Evolutionary conservation across 2,888 invertebrate genomes (phyloP).

Genomic region (Drymonia ruficornis): DNA sequence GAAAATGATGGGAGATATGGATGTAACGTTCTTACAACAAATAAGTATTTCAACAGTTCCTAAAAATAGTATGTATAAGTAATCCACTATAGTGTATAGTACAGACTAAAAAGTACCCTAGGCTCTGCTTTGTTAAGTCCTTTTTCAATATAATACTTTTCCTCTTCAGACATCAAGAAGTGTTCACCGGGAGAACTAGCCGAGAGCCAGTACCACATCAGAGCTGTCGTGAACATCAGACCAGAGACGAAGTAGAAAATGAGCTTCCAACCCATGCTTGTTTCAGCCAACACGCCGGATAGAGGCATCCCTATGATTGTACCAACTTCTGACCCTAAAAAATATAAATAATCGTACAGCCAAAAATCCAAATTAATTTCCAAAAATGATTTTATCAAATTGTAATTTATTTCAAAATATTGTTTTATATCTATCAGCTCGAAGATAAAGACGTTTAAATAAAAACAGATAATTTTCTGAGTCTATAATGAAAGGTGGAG

Average conservation of each 20-base stretch:
- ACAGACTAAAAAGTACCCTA: conserved; percentile 20
- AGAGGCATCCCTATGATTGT: conserved; percentile 88
- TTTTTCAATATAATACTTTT: conserved; percentile 85
- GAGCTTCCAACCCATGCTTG: conserved; percentile 86
- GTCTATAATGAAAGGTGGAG: too few species aligned
- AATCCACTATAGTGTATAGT: background rate
- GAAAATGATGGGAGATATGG: background rate
- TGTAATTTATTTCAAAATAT: too few species aligned
- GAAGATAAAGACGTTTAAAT: too few species aligned
- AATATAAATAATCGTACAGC: background rate
- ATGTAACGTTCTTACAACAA: too few species aligned
- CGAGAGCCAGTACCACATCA: conserved; percentile 82
- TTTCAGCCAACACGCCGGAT: conserved; percentile 86
- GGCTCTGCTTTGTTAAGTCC: conserved; percentile 73
- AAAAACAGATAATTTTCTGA: too few species aligned
- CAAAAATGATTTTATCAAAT: too few species aligned
- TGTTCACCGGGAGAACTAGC: conserved; percentile 86
- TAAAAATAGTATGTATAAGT: background rate
- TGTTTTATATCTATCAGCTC: too few species aligned
- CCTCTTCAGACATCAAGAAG: conserved; percentile 79
- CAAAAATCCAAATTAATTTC: too few species aligned
- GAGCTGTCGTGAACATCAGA: conserved; percentile 80
- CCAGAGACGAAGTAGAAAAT: conserved; percentile 87
- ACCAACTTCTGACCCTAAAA: conserved; percentile 86
- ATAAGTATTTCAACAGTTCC: background rate